Evolutionary conservation across 2,797 vertebrate species (phyloP).

Genomic region (Peromyscus eremicus): DNA sequence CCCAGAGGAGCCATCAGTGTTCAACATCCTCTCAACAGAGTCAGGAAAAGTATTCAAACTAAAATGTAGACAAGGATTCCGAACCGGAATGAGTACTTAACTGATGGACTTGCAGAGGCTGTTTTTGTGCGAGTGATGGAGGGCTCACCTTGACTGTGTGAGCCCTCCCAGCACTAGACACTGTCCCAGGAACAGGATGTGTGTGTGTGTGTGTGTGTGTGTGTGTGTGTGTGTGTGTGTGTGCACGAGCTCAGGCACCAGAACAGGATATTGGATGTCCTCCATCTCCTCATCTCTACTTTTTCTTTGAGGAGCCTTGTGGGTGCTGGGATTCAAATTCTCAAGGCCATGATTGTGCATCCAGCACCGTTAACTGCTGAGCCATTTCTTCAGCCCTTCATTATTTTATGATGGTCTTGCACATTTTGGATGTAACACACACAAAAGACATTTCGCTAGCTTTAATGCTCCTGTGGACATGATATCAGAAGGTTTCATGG

Average conservation of each 20-base stretch:
- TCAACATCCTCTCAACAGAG: background rate
- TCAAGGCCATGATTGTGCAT: background rate
- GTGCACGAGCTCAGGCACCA: too few species aligned
- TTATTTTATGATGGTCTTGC: background rate
- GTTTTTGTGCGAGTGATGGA: background rate
- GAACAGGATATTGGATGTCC: background rate
- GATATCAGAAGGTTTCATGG: conserved; percentile 39
- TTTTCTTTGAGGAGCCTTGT: background rate
- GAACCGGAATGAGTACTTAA: background rate
- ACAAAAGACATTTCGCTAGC: conserved; percentile 55
- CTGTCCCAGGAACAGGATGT: background rate
- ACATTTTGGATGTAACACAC: conserved; percentile 12
- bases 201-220: too few species aligned
- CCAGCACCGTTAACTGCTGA: background rate
- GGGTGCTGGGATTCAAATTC: background rate
- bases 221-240: too few species aligned
- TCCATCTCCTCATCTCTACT: background rate
- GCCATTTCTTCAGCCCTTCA: background rate
- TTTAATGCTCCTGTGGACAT: conserved; percentile 68
- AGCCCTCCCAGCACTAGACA: background rate
- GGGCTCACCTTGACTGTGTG: background rate
- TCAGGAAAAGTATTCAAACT: background rate
- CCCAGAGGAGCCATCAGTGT: background rate
- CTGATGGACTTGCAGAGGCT: background rate
- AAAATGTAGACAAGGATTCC: conserved; percentile 21